Conservation (phyloP, 2,888 invertebrate species). For the Aspidiotus rigidus region DNA sequence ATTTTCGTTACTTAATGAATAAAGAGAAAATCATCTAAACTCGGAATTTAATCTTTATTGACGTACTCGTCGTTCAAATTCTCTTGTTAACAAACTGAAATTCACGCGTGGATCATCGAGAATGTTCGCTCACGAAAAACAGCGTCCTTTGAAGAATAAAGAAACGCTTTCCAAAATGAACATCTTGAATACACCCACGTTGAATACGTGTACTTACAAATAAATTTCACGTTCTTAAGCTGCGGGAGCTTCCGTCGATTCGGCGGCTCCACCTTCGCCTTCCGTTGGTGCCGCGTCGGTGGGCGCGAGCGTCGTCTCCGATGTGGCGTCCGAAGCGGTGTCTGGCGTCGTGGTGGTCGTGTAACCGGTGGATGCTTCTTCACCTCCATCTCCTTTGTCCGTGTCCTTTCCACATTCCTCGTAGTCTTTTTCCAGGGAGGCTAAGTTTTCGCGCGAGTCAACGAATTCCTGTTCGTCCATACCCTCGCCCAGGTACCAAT, state of each 20-base stretch:
- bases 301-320: background rate
- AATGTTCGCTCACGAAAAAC: background rate
- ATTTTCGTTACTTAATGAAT: background rate
- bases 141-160: too few relatives aligned
- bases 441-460: constrained; percentile 19
- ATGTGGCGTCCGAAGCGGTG: background rate
- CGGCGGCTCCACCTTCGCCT: too few relatives aligned
- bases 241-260: background rate
- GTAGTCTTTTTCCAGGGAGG: constrained; percentile 22
- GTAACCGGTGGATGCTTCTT: constrained; percentile 22
- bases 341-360: constrained; percentile 17
- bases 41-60: too few relatives aligned
- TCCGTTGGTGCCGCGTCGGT: background rate
- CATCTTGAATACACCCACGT: too few relatives aligned
- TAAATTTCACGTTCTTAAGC: background rate
- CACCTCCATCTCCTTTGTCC: constrained; percentile 18
- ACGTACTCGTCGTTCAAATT: background rate
- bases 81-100: background rate
- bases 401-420: constrained; percentile 27
- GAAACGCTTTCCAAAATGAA: too few relatives aligned
- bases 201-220: background rate
- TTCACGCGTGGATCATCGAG: background rate
- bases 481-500: constrained; percentile 26
- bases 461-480: constrained; percentile 31
- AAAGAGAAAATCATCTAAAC: too few relatives aligned